Evolutionary conservation across 2,113 vertebrate genomes (phyloP), one percentile per base, ranked within the genome.

Genomic region (Oryzias woworae): DNA sequence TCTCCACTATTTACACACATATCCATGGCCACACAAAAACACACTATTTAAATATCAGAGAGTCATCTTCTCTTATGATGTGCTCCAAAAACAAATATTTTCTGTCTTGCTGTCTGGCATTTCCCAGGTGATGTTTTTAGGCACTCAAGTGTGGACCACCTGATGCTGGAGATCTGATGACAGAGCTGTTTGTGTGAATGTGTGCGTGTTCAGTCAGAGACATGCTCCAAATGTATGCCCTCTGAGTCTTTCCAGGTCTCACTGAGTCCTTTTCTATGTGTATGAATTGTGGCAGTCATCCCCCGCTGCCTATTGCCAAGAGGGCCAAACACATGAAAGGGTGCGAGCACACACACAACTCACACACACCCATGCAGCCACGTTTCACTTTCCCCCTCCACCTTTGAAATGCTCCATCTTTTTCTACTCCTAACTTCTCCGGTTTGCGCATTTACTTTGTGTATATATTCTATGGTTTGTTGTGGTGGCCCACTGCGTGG

Each of bases 31-130:
- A 47, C 44, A 54, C 15, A 59, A 24, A 60, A 51, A 60, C 4
- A 15, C 47, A 58, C 44, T n/a, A 69, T 82, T 86, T 73, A 81
- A 85, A 81, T 82, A 74, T 73, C 76, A 82, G 63, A 66, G 73
- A 67, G 36, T 71, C 59, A 53, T 75, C 62, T 57, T 28, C 59
- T 65, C 75, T 77, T 49, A 69, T 75, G 45, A 14, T 44, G 31
- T 64, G 51, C 58, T 12, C 36, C 61, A 62, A 65, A 75, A 75
- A 82, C 73, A 82, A 80, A 84, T 69, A 73, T 74, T 85, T 86
- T 74, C 71, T 69, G 67, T 78, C 65, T 47, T n/a, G 74, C 78
- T 66, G 76, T 69, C 80, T 80, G 81, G 64, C 75, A 60, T 81
- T 78, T 80, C 63, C 66, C 75, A 76, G 83, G 71, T 85, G 82